Evolutionary conservation across 1,140 invertebrate genomes (phyloP).

Genomic region (Cotesia typhae): DNA sequence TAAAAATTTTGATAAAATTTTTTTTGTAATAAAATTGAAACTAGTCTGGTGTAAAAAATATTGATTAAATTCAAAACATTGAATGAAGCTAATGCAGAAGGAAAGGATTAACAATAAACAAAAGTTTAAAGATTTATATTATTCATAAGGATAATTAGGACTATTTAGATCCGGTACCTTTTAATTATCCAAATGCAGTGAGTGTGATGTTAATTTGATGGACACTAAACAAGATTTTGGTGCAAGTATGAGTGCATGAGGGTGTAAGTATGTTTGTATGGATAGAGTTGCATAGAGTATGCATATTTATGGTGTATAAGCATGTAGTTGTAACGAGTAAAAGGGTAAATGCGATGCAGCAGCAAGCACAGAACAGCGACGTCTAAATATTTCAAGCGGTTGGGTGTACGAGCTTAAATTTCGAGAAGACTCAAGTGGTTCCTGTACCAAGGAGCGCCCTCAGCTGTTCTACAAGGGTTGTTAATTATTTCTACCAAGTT

Average conservation of each 20-base stretch:
- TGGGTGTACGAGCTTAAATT: constrained; percentile 43
- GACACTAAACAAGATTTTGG: too few species aligned
- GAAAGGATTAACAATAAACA: too few species aligned
- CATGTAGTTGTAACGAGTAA: background rate
- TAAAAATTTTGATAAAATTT: too few species aligned
- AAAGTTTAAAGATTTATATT: too few species aligned
- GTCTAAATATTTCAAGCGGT: constrained; percentile 48
- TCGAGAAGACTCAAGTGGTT: constrained; percentile 37
- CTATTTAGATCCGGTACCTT: too few species aligned
- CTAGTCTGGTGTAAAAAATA: too few species aligned
- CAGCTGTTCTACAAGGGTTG: constrained; percentile 47
- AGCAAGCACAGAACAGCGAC: constrained; percentile 19
- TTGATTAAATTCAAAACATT: too few species aligned
- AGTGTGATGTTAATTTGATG: too few species aligned
- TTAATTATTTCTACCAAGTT: constrained; percentile 63
- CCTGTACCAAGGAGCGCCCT: constrained; percentile 13
- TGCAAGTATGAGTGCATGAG: background rate
- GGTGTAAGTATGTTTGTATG: background rate
- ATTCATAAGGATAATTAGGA: too few species aligned
- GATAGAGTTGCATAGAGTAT: background rate
- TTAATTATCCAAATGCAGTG: too few species aligned
- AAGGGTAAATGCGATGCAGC: constrained; percentile 30
- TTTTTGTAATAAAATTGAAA: too few species aligned
- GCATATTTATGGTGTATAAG: background rate
- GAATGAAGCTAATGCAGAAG: too few species aligned